Base-by-base conservation (phyloP, 2,888 invertebrate species). In the Choreutis nemorana region DNA sequence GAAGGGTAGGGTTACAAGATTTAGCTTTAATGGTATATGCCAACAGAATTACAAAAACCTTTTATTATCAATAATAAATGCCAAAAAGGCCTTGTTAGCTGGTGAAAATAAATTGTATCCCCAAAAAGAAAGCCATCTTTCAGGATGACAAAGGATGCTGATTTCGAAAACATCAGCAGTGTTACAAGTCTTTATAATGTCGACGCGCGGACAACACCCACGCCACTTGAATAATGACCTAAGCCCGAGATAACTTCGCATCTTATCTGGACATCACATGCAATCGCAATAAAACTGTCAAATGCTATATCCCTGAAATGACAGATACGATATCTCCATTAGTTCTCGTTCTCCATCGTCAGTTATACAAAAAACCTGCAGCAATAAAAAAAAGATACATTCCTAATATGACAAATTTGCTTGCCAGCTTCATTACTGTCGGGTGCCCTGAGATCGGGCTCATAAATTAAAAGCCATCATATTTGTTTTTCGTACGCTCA, bases 391-490 rank as follows among this genome's bases (percentile, higher is more conserved):
- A 54, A 53, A 56, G 61, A 61, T 26, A 21, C 16, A 52, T 54
- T 58, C 61, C 55, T 57, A 59, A 60, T 62, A 57, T 50, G 48
- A 62, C n/a, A n/a, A n/a, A n/a, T n/a, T n/a, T 44, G 47, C 44
- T 45, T 42, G 50, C 35, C 43, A 40, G 43, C 41, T 48, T 45
- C 37, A 44, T 51, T n/a, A 45, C 48, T 43, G 47, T 44, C 49
- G 35, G 43, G 45, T 44, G 48, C 45, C 46, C 53, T 48, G 45
- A 54, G 45, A 56, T 56, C 55, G 47, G 51, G 54, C 50, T 66
- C 61, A 66, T 73, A 72, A 75, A 73, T 73, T 72, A 75, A 72
- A 71, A 60, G 61, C 63, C 59, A 58, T 73, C 67, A 70, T 71
- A 68, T 73, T 75, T 73, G 63, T 63, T 70, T 70, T 68, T 57